Evolutionary conservation across 2,797 vertebrate genomes (phyloP).

Genomic region (Takifugu ocellatus): DNA sequence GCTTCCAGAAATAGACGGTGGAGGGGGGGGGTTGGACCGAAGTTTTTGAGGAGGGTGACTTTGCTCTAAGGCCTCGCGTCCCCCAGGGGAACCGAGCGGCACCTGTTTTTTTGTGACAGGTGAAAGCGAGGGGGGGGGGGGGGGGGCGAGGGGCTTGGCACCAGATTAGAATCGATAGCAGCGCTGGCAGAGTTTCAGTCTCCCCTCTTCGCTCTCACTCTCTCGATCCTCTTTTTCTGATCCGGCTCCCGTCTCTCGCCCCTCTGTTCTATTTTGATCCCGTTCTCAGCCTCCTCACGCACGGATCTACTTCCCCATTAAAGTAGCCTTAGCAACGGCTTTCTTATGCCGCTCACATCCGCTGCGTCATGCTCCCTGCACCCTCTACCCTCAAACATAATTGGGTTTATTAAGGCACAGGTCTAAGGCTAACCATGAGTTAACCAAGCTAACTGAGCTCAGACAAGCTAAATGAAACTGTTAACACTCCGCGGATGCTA

Average conservation of each 20-base stretch:
- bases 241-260: slow-evolving; percentile 11
- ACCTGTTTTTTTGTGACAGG: slow-evolving; percentile 67
- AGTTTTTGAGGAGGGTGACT: slow-evolving; percentile 32
- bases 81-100: slow-evolving; percentile 49
- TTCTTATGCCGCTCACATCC: not conserved
- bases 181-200: slow-evolving; percentile 30
- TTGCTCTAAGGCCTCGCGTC: slow-evolving; percentile 55
- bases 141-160: slow-evolving; percentile 35
- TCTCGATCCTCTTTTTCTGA: slow-evolving; percentile 10
- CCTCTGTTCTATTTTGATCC: slow-evolving; percentile 14
- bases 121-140: not conserved
- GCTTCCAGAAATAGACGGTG: slow-evolving; percentile 65
- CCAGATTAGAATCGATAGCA: slow-evolving; percentile 44
- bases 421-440: too few species aligned
- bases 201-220: slow-evolving; percentile 17
- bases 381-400: not conserved
- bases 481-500: too few species aligned
- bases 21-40: slow-evolving; percentile 25
- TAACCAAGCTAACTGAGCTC: too few species aligned
- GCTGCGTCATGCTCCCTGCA: not conserved
- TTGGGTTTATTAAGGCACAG: too few species aligned
- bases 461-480: too few species aligned
- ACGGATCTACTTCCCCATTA: slow-evolving; percentile 12
- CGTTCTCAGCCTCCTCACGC: not conserved
- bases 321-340: slow-evolving; percentile 4